A percentile compares a stretch with the other conserved stretches of the same genome.
These are phyloP conservation scores for Hypomesus transpacificus DNA, from an alignment of 2,113 vertebrate genomes.

Conservation along the genomic window DNA sequence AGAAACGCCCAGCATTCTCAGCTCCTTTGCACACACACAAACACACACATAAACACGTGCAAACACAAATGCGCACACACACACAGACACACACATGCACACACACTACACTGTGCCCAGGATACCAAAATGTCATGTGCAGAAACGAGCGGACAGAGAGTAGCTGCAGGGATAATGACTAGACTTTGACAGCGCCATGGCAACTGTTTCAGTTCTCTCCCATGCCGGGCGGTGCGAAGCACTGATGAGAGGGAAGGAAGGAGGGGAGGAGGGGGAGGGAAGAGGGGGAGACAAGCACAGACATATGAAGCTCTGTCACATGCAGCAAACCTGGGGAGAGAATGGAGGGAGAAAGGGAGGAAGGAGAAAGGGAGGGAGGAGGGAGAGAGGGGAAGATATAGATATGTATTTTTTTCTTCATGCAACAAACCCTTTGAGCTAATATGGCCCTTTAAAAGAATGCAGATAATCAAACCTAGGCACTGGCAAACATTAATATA, in stretches of 20 bases:
- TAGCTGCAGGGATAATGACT: constrained; percentile 40
- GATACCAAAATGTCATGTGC: constrained; percentile 53
- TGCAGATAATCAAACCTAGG: background rate
- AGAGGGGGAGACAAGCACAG: constrained; percentile 23
- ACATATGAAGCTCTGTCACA: constrained; percentile 43
- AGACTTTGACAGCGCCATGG: constrained; percentile 62
- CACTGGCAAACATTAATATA: constrained; percentile 16
- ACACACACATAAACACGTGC: background rate
- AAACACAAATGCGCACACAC: background rate
- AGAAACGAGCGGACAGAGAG: constrained; percentile 44
- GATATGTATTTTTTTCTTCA: constrained; percentile 9
- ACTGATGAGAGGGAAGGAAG: background rate
- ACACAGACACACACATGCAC: background rate
- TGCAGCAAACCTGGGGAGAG: constrained; percentile 26
- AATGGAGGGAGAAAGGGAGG: background rate
- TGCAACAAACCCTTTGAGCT: background rate
- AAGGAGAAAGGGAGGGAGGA: constrained; percentile 17
- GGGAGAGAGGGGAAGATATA: background rate
- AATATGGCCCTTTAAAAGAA: background rate
- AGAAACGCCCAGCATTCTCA: too few species aligned
- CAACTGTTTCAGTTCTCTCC: constrained; percentile 52
- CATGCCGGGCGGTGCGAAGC: constrained; percentile 25
- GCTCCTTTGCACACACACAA: background rate
- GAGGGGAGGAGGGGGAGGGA: background rate
- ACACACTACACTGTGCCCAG: constrained; percentile 32